Evolutionary conservation across 2,113 vertebrate genomes (phyloP), one percentile per base, ranked within the genome.

Genomic region (Oncorhynchus tshawytscha): DNA sequence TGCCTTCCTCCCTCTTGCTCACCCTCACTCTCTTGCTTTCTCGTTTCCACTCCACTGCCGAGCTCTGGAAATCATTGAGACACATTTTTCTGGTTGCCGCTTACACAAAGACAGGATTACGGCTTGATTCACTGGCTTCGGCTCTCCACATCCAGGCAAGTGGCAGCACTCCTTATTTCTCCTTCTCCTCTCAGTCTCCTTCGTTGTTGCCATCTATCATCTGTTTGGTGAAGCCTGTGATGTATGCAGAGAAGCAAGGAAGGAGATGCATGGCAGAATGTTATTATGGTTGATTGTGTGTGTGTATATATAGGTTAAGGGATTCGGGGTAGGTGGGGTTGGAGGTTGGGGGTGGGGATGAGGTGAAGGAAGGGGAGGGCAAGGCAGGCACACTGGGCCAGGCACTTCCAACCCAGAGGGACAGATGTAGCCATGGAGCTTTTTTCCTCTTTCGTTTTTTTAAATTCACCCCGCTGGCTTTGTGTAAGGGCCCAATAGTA

Each of bases 51-150:
- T 87, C 86, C 81, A 81, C 88, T 92, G 93, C 91, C 89, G 92
- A 90, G 91, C 89, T 92, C 39, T 85, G 89, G 92, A 84, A 75
- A 93, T 93, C 93, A 89, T 93, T 92, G 86, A 92, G 91, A 92
- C 91, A 91, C 91, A 92, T 94, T 91, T 95, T 88, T 93, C 93
- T 93, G 88, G 91, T 93, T 90, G 92, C 91, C 82, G 86, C 86
- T 91, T 83, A 82, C 91, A 94, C 94, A 94, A 93, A 94, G 94
- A 91, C 93, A 90, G 96, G 95, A 96, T 95, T 96, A 95, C 90
- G 85, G 91, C 90, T 89, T 92, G 92, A 93, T 92, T 92, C 87
- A 85, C 81, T 77, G 87, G 91, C 91, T 92, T 67, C 87, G 88
- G 89, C 91, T 91, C 90, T 86, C 86, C 85, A 88, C 91, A 94